These are phyloP conservation scores for Drosophila peninsularis DNA, from an alignment of 2,888 invertebrate genomes.

Conservation along the genomic window DNA sequence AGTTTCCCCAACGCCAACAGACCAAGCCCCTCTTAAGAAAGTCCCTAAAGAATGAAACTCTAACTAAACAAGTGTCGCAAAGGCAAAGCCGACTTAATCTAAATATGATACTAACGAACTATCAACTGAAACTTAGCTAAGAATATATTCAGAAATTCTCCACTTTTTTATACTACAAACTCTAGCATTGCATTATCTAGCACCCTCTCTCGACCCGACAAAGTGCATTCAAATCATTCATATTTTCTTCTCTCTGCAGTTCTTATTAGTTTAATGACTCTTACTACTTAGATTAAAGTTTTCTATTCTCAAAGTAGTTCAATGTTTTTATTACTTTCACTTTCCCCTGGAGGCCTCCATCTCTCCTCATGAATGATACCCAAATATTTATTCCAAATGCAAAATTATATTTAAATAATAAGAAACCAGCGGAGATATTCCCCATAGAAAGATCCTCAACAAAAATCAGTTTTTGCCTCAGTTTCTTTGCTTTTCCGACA, in stretches of 20 bases:
- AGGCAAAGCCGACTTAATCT: neutral
- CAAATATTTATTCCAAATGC: neutral
- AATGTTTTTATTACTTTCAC: neutral
- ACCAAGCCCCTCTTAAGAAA: neutral
- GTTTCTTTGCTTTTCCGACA: constrained; percentile 33
- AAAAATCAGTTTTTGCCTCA: neutral
- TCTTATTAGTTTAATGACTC: neutral
- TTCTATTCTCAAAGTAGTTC: neutral
- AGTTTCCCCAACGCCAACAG: constrained; percentile 63
- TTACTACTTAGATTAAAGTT: neutral
- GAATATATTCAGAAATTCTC: neutral
- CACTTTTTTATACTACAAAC: neutral
- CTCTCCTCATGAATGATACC: neutral
- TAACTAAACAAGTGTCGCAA: constrained; percentile 1
- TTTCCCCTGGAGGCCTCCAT: neutral
- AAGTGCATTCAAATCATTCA: neutral
- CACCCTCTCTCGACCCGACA: neutral
- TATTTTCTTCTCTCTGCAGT: neutral
- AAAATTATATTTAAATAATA: too few species aligned
- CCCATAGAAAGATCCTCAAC: neutral
- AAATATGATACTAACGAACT: neutral
- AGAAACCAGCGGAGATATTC: too few species aligned
- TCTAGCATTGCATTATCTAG: neutral
- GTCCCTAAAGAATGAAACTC: neutral
- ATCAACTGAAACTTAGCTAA: neutral